Base-by-base conservation (phyloP, 2,888 invertebrate species). In the Syrista parreyssii region DNA sequence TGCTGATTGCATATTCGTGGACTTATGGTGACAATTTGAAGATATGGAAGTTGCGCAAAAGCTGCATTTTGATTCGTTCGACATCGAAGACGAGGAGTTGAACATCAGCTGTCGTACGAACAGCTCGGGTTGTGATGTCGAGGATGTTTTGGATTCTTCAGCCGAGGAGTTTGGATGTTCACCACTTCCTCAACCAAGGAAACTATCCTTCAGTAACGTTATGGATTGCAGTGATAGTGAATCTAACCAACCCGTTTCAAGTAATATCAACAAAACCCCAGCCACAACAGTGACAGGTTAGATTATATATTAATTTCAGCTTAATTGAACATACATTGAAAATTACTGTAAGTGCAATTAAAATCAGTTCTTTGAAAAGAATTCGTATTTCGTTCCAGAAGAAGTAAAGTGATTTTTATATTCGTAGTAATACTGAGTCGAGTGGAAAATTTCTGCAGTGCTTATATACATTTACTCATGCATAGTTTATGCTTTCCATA, bases 81-180 rank as follows among this genome's bases (percentile, higher is more conserved):
- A 90, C 82, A 87, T 90, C 79, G 90, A 89, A 82, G 93, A 93
- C 79, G 93, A 93, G 80, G 93, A 93, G 90, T 89, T 94, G 83
- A 94, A 93, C 80, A 92, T 92, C 85, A 94, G 94, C 92, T 88
- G 88, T 86, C 89, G 89, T 68, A 88, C 87, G 30, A 89, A 86
- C 78, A 93, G 92, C 84, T 94, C 94, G 79, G 93, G 93, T 82
- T 93, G 94, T 91, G 94, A 95, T 91, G 93, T 94, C 92, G 94
- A 94, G 88, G 94, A 94, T 88, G 92, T 92, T 35, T 94, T 94
- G 86, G 94, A 94, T 87, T 93, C 94, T 87, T 94, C 94, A 84
- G 93, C 93, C 78, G 94, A 93, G 75, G 91, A 93, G 90, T 91
- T 93, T 82, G 94, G 94, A 85, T 94, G 94, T 71, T 93, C 93